Conservation (phyloP, 2,888 invertebrate species). For the Zygothrica quintamaculata region DNA sequence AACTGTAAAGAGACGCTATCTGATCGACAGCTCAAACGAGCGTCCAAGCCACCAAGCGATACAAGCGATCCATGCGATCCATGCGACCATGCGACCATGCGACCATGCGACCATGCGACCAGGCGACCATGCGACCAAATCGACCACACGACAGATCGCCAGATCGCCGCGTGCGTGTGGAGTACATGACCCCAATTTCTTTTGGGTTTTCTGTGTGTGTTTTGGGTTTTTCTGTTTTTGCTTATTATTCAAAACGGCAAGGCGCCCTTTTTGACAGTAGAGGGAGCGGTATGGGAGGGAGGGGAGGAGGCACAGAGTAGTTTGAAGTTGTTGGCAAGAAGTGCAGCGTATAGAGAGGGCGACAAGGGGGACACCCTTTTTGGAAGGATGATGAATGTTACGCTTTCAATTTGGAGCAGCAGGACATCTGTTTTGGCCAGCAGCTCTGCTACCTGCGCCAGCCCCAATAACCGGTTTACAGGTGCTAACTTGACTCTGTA, state of each 20-base stretch:
- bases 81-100: no score
- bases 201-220: slow-evolving; percentile 29
- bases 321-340: no score
- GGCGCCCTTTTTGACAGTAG: slow-evolving; percentile 47
- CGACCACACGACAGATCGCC: slow-evolving; percentile 9
- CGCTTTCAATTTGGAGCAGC: slow-evolving; percentile 82
- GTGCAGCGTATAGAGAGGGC: no score
- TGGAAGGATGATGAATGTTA: slow-evolving; percentile 78
- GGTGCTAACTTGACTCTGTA: slow-evolving; percentile 70
- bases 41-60: no score
- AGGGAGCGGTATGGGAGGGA: neutral
- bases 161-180: slow-evolving; percentile 50
- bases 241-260: slow-evolving; percentile 59
- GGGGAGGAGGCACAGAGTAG: neutral
- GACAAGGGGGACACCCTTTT: slow-evolving; percentile 23
- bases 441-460: slow-evolving; percentile 41
- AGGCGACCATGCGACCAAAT: no score
- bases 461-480: slow-evolving; percentile 66
- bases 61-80: no score
- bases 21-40: slow-evolving; percentile 7
- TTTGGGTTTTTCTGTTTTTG: slow-evolving; percentile 19
- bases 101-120: no score
- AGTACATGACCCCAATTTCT: slow-evolving; percentile 78
- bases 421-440: slow-evolving; percentile 82
- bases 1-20: slow-evolving; percentile 14